Evolutionary conservation across 2,797 vertebrate genomes (phyloP).

Genomic region (Chanos chanos): DNA sequence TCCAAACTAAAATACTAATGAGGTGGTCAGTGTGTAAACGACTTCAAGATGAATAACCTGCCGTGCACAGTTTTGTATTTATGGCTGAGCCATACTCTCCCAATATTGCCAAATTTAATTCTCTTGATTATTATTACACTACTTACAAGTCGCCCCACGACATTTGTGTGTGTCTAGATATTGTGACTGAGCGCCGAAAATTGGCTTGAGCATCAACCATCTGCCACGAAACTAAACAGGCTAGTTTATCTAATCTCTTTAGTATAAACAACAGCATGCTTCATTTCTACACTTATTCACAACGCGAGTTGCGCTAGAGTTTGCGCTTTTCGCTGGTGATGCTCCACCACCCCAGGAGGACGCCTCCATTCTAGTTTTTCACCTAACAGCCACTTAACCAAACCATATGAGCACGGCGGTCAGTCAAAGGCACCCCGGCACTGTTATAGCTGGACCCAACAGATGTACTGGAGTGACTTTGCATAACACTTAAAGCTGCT

Average conservation of each 20-base stretch:
- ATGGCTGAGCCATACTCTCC: constrained; percentile 45
- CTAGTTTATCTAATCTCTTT: constrained; percentile 89
- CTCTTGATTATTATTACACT: constrained; percentile 79
- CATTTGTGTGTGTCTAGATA: constrained; percentile 76
- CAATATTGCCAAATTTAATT: constrained; percentile 75
- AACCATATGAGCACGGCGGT: constrained; percentile 42
- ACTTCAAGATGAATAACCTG: constrained; percentile 78
- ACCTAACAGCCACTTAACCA: constrained; percentile 40
- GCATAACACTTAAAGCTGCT: constrained; percentile 75
- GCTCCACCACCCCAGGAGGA: constrained; percentile 38
- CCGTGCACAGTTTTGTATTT: constrained; percentile 64
- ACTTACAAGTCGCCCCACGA: constrained; percentile 69
- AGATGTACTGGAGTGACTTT: constrained; percentile 70
- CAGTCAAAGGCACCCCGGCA: constrained; percentile 46
- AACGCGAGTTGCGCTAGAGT: constrained; percentile 65
- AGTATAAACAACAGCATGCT: constrained; percentile 84
- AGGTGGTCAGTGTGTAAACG: constrained; percentile 80
- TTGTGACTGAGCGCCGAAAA: constrained; percentile 77
- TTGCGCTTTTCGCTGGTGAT: constrained; percentile 46
- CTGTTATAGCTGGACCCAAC: constrained; percentile 64
- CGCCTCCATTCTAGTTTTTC: constrained; percentile 39
- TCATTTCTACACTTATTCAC: constrained; percentile 80
- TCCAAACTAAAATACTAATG: constrained; percentile 84
- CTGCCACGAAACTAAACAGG: constrained; percentile 86
- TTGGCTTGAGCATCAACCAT: constrained; percentile 84